These are phyloP conservation scores for Idaea aversata DNA, from an alignment of 2,888 invertebrate species.

Conservation along the genomic window DNA sequence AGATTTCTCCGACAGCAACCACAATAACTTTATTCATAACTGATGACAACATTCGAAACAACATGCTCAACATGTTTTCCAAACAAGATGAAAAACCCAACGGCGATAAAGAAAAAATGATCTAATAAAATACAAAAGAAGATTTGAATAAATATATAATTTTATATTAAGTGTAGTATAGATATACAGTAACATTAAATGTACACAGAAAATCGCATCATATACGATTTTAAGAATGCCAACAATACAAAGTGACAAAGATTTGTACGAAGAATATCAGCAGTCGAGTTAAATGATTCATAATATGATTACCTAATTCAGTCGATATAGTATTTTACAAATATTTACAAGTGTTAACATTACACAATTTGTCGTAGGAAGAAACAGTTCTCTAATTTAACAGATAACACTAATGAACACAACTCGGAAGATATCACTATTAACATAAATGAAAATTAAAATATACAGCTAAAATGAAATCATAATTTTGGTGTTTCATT, in stretches of 20 bases:
- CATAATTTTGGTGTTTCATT: constrained; percentile 26
- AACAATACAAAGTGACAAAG: constrained; percentile 59
- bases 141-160: constrained; percentile 30
- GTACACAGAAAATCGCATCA: constrained; percentile 50
- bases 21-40: constrained; percentile 39
- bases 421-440: constrained; percentile 43
- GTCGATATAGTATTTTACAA: constrained; percentile 40
- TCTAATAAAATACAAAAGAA: constrained; percentile 9
- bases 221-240: constrained; percentile 57
- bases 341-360: constrained; percentile 18
- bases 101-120: constrained; percentile 28
- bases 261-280: constrained; percentile 71
- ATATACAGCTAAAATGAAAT: constrained; percentile 26
- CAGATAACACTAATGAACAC: constrained; percentile 51
- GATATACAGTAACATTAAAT: constrained; percentile 48
- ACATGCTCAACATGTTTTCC: constrained; percentile 34
- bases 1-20: constrained; percentile 49
- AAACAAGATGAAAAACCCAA: constrained; percentile 19
- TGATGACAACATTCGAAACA: constrained; percentile 43
- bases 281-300: constrained; percentile 50
- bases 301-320: constrained; percentile 53
- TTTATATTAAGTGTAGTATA: constrained; percentile 34
- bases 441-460: constrained; percentile 23
- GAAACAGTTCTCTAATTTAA: constrained; percentile 29
- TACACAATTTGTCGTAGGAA: constrained; percentile 21